A percentile compares a stretch with the other conserved stretches of the same genome.
Conservation (phyloP, 2,113 vertebrate species). For the Oostethus manadensis region DNA sequence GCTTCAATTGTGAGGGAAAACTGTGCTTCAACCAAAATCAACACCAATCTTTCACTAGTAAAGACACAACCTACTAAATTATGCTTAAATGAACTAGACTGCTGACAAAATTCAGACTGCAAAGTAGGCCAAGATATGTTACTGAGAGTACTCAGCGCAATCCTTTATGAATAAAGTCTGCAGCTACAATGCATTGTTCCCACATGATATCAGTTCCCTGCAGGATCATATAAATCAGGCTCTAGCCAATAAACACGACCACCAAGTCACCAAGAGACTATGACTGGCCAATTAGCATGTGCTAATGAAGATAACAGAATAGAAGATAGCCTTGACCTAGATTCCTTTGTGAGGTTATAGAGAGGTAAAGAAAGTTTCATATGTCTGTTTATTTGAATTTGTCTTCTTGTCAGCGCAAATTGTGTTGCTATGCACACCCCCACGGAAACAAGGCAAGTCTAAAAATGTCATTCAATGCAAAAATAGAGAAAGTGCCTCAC, state of each 20-base stretch:
- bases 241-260: constrained; percentile 56
- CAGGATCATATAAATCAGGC: constrained; percentile 45
- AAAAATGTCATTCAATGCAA: constrained; percentile 7
- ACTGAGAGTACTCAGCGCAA: constrained; percentile 32
- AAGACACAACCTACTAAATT: constrained; percentile 13
- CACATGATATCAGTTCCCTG: constrained; percentile 48
- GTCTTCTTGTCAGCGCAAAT: not conserved
- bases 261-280: constrained; percentile 48
- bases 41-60: not conserved
- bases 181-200: constrained; percentile 45
- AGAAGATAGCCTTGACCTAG: constrained; percentile 63
- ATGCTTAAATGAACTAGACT: constrained; percentile 5
- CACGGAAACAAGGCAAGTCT: not conserved
- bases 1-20: not conserved
- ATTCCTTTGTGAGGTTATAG: constrained; percentile 58
- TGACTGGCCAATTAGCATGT: constrained; percentile 57
- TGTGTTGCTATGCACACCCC: not conserved
- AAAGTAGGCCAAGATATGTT: constrained; percentile 31
- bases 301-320: constrained; percentile 64
- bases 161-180: constrained; percentile 45
- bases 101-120: not conserved
- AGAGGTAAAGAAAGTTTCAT: constrained; percentile 47
- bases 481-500: not conserved
- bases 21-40: not conserved
- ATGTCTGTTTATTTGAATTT: constrained; percentile 18